A percentile compares a stretch with the other conserved stretches of the same genome.
Conservation (phyloP, 2,888 invertebrate species). For the Corbicula japonica region DNA sequence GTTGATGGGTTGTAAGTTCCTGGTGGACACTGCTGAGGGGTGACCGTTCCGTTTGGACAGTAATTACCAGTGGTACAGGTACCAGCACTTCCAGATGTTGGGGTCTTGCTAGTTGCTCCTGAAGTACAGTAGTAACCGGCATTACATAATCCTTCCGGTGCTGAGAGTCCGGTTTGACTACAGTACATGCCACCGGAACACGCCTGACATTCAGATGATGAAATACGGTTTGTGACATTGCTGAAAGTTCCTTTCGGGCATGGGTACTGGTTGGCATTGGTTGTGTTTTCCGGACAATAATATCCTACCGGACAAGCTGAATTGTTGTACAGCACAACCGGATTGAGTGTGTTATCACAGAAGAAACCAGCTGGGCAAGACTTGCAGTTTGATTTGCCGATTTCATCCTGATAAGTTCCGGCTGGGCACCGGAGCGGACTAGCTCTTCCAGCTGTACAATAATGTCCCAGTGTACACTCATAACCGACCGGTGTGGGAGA, state of each 20-base stretch:
- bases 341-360: constrained; percentile 81
- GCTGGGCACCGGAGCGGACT: constrained; percentile 77
- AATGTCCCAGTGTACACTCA: constrained; percentile 84
- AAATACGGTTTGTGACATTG: constrained; percentile 78
- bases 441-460: constrained; percentile 78
- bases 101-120: constrained; percentile 79
- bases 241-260: constrained; percentile 83
- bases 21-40: constrained; percentile 77
- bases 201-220: constrained; percentile 76
- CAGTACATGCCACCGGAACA: constrained; percentile 83
- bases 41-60: constrained; percentile 79
- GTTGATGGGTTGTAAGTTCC: constrained; percentile 77
- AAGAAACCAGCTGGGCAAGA: constrained; percentile 83
- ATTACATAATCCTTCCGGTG: constrained; percentile 76
- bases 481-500: constrained; percentile 73
- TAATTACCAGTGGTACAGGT: constrained; percentile 83
- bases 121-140: constrained; percentile 80
- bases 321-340: constrained; percentile 82
- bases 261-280: constrained; percentile 75
- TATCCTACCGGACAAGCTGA: constrained; percentile 81
- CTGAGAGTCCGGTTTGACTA: constrained; percentile 72
- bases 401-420: constrained; percentile 82
- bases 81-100: constrained; percentile 77
- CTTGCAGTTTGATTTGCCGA: constrained; percentile 79
- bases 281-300: constrained; percentile 83